A percentile compares a stretch with the other conserved stretches of the same genome.
These are phyloP conservation scores for Pheosia gnoma DNA, from an alignment of 2,888 invertebrate genomes.

Conservation along the genomic window DNA sequence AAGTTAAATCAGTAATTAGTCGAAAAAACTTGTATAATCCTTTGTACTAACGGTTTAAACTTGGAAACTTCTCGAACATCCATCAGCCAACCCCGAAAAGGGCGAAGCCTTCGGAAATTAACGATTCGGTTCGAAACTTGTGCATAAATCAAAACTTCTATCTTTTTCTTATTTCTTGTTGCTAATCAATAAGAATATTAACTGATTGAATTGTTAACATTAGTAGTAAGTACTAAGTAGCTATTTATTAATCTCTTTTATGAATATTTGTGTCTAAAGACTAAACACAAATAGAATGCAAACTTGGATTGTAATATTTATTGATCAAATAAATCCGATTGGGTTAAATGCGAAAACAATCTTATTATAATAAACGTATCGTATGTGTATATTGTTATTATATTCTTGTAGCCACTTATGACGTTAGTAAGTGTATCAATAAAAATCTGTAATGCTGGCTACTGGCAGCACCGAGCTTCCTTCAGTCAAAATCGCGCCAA, in stretches of 20 bases:
- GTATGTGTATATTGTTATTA: too few relatives aligned
- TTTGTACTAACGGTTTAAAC: conserved; percentile 34
- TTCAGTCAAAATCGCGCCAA: too few relatives aligned
- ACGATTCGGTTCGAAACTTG: conserved; percentile 44
- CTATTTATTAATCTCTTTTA: too few relatives aligned
- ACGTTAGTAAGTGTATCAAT: too few relatives aligned
- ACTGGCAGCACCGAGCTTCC: conserved; percentile 37
- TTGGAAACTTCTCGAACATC: conserved; percentile 22
- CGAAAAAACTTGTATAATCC: conserved; percentile 29
- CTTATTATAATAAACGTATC: too few relatives aligned
- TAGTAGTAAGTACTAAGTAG: too few relatives aligned
- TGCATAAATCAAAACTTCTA: conserved; percentile 18
- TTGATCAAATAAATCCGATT: too few relatives aligned
- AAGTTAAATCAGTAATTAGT: conserved; percentile 30
- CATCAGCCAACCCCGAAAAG: conserved; percentile 27
- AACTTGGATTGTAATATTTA: too few relatives aligned
- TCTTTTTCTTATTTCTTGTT: conserved; percentile 13
- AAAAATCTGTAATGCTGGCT: conserved; percentile 24
- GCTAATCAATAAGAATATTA: conserved; percentile 1
- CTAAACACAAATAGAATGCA: too few relatives aligned
- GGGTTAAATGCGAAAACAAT: too few relatives aligned
- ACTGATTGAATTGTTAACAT: conserved; percentile 10
- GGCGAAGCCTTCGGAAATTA: conserved; percentile 41
- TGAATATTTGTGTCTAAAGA: too few relatives aligned
- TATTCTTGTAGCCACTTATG: too few relatives aligned